phyloP scores from a whole-genome alignment of 2,797 vertebrate genomes.

The Gastrophryne carolinensis region DNA sequence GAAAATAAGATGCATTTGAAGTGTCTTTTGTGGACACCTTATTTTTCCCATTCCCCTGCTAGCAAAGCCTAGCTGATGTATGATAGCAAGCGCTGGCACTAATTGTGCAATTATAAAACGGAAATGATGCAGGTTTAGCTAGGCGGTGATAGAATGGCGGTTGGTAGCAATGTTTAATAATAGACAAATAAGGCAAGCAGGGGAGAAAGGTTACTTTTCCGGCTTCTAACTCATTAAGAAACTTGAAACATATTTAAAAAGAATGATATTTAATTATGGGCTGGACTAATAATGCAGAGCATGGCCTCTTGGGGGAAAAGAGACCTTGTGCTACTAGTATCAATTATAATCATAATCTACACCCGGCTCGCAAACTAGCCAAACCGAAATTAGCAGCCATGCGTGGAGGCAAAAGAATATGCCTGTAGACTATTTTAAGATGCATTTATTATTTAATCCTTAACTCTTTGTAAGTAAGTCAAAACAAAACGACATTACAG shows the following conservation, averaged over 20 bases:
- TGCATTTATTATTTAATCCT: slow-evolving; percentile 55
- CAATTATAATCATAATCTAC: slow-evolving; percentile 80
- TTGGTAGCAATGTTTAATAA: slow-evolving; percentile 84
- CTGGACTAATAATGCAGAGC: slow-evolving; percentile 79
- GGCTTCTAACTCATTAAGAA: slow-evolving; percentile 82
- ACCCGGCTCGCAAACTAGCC: slow-evolving; percentile 71
- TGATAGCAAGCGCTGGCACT: slow-evolving; percentile 91
- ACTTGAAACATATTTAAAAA: slow-evolving; percentile 79
- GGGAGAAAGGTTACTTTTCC: slow-evolving; percentile 74
- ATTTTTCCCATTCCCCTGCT: slow-evolving; percentile 63
- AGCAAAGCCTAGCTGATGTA: slow-evolving; percentile 88
- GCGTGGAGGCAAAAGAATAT: slow-evolving; percentile 67
- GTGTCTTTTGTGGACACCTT: slow-evolving; percentile 73
- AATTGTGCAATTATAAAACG: slow-evolving; percentile 99
- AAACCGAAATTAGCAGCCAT: slow-evolving; percentile 71
- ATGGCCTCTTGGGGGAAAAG: slow-evolving; percentile 76
- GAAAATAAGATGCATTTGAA: slow-evolving; percentile 81
- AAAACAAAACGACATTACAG: too few relatives aligned
- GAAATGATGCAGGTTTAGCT: slow-evolving; percentile 86
- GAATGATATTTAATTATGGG: slow-evolving; percentile 83
- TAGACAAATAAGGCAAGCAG: slow-evolving; percentile 80
- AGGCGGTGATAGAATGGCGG: slow-evolving; percentile 74
- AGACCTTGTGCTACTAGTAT: slow-evolving; percentile 75
- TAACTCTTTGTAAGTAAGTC: slow-evolving; percentile 62
- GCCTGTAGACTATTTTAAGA: slow-evolving; percentile 56